A percentile compares a stretch with the other conserved stretches of the same genome.
Evolutionary conservation across 1,140 invertebrate species (phyloP).

Genomic region (Charaxes varanes): DNA sequence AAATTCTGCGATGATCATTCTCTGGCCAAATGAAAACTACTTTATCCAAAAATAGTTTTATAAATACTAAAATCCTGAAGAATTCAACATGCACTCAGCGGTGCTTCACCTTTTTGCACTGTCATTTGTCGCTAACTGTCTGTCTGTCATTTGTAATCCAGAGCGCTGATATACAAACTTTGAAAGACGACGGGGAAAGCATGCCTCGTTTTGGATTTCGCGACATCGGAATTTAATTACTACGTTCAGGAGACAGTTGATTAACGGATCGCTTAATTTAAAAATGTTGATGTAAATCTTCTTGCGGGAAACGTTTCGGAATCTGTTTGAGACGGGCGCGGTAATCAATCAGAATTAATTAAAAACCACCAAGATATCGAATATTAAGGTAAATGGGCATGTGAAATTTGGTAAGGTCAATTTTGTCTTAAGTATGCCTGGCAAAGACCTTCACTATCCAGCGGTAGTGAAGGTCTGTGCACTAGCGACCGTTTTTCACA

Average conservation of each 20-base stretch:
- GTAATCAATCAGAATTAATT: slow-evolving; percentile 26
- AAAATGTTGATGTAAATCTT: slow-evolving; percentile 52
- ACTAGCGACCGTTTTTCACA: too few relatives aligned
- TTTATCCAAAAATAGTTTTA: too few relatives aligned
- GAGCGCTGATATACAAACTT: slow-evolving; percentile 9
- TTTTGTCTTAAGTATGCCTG: too few relatives aligned
- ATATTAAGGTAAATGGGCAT: too few relatives aligned
- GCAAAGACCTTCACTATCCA: too few relatives aligned
- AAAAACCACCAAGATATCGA: slow-evolving; percentile 11
- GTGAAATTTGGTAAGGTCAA: too few relatives aligned
- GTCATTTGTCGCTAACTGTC: slow-evolving; percentile 28
- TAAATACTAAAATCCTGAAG: slow-evolving; percentile 10
- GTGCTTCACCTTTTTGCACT: slow-evolving; percentile 30
- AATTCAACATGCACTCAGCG: slow-evolving; percentile 11
- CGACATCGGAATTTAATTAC: slow-evolving; percentile 47
- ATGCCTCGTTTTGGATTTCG: slow-evolving; percentile 12
- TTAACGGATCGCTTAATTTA: slow-evolving; percentile 52
- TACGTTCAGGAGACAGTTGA: slow-evolving; percentile 40
- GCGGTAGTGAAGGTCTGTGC: too few relatives aligned
- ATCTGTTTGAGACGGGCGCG: slow-evolving; percentile 15
- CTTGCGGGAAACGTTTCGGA: slow-evolving; percentile 16
- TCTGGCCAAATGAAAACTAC: too few relatives aligned
- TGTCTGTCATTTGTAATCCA: slow-evolving; percentile 17
- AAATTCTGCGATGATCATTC: too few relatives aligned
- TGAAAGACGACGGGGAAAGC: slow-evolving; percentile 12